Base-by-base conservation (phyloP, 2,888 invertebrate species). In the Caenorhabditis sulstoni region DNA sequence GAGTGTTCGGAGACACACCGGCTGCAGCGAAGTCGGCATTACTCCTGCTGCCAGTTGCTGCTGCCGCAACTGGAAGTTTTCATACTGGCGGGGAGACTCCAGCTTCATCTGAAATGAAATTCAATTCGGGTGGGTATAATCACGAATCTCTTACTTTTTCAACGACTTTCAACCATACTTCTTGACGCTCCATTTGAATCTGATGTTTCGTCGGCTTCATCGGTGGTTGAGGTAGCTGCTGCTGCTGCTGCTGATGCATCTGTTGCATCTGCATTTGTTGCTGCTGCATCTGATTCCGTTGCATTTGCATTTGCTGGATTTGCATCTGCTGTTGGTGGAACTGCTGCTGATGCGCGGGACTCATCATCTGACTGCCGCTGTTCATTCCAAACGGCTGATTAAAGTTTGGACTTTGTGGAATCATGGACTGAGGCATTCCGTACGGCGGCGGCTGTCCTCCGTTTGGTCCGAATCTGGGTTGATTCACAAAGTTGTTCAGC, bases 401-500 rank as follows among this genome's bases (percentile, higher is more conserved):
- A 57, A 64, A 71, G 29, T 23, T 64, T n/a, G 71, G 71, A 5
- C 47, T 62, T 41, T 70, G 70, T 5, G 59, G 58, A n/a, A 58
- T 41, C 70, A 77, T 65, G 22, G 50, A 39, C 12, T 23, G 62
- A 12, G 39, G 20, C 8, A 41, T 29, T 16, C 76, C 76, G 20
- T 78, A 66, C 22, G 62, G 66, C 14, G 50, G 55, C n/a, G 49
- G 64, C 16, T 66, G 66, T 9, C 44, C 52, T 20, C 14, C 58
- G n/a, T 55, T 53, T 0, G 67, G 59, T 35, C 76, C 81, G 52
- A 74, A 81, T 39, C 68, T 55, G 8, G 81, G 49, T 16, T 76
- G 73, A 50, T 81, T 81, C n/a, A 81, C 81, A 62, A 81, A 79
- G 29, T 71, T 79, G 62, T 81, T 79, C 20, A 81, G 68, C 18